Conservation (phyloP, 2,888 invertebrate genomes). For the Netelia virgata region DNA sequence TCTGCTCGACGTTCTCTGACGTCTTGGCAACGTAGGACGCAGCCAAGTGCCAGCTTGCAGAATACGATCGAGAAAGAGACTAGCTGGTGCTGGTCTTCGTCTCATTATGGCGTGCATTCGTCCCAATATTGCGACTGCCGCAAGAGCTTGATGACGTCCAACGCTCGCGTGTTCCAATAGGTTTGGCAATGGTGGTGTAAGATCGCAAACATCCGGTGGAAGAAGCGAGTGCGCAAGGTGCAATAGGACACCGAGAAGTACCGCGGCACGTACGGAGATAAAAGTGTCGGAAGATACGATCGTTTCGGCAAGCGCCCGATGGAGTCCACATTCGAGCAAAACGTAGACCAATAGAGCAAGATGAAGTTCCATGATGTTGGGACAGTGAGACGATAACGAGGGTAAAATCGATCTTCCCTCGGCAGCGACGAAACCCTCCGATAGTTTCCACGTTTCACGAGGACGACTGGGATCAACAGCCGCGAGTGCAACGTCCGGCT, state of each 20-base stretch:
- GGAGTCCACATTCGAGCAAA: constrained; percentile 94
- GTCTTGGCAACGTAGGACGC: constrained; percentile 78
- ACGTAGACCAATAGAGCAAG: constrained; percentile 94
- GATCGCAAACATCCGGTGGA: constrained; percentile 94
- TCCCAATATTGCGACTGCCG: constrained; percentile 92
- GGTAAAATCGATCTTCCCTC: constrained; percentile 95
- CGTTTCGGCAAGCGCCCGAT: constrained; percentile 96
- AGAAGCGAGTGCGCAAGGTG: constrained; percentile 94
- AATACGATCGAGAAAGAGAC: constrained; percentile 93
- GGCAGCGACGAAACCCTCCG: constrained; percentile 97
- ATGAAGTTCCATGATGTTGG: constrained; percentile 96
- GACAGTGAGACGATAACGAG: constrained; percentile 93
- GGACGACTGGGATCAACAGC: constrained; percentile 92
- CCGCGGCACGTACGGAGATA: constrained; percentile 96
- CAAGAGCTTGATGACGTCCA: constrained; percentile 92
- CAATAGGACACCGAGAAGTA: constrained; percentile 94
- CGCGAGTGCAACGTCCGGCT: constrained; percentile 94
- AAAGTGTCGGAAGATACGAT: constrained; percentile 95
- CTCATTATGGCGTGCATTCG: constrained; percentile 93
- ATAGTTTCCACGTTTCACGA: constrained; percentile 94
- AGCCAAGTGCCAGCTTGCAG: constrained; percentile 85
- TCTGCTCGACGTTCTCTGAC: constrained; percentile 77
- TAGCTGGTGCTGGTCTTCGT: constrained; percentile 92
- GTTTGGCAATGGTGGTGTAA: constrained; percentile 93
- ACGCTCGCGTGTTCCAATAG: constrained; percentile 92